A percentile compares a stretch with the other conserved stretches of the same genome.
Evolutionary conservation across 1,140 invertebrate species (phyloP).

Genomic region (Pogonomyrmex californicus): DNA sequence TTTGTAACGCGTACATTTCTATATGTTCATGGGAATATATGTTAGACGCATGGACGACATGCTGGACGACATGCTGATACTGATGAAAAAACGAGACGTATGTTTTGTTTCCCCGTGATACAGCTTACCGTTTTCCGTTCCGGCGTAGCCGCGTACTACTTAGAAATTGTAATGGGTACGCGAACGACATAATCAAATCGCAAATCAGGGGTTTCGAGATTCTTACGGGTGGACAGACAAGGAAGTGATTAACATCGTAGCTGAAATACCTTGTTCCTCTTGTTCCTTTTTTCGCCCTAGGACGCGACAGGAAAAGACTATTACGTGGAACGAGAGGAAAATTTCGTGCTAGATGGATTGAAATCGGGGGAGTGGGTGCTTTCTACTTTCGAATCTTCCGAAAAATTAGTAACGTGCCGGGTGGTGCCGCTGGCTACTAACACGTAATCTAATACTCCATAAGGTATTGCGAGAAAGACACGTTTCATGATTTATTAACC

Average conservation of each 20-base stretch:
- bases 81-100: slow-evolving; percentile 18
- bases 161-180: slow-evolving; percentile 82
- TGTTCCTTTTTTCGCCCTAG: slow-evolving; percentile 74
- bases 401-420: slow-evolving; percentile 47
- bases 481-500: slow-evolving; percentile 16
- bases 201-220: slow-evolving; percentile 73
- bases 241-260: slow-evolving; percentile 83
- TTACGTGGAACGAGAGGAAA: slow-evolving; percentile 63
- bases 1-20: slow-evolving; percentile 34
- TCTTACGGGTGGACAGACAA: slow-evolving; percentile 76
- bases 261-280: slow-evolving; percentile 61
- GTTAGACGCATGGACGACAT: slow-evolving; percentile 29
- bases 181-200: slow-evolving; percentile 83
- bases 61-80: slow-evolving; percentile 16
- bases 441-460: slow-evolving; percentile 55
- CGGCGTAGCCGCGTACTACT: slow-evolving; percentile 63
- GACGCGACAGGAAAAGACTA: slow-evolving; percentile 69
- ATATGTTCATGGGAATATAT: slow-evolving; percentile 37
- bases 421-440: background rate
- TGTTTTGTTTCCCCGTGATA: background rate
- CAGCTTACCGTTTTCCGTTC: slow-evolving; percentile 48
- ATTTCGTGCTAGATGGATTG: slow-evolving; percentile 60
- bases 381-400: slow-evolving; percentile 71
- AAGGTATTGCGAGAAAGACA: slow-evolving; percentile 18
- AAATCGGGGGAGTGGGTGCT: slow-evolving; percentile 53